Base-by-base conservation (phyloP, 1,140 invertebrate species). In the Drosophila arawakana region DNA sequence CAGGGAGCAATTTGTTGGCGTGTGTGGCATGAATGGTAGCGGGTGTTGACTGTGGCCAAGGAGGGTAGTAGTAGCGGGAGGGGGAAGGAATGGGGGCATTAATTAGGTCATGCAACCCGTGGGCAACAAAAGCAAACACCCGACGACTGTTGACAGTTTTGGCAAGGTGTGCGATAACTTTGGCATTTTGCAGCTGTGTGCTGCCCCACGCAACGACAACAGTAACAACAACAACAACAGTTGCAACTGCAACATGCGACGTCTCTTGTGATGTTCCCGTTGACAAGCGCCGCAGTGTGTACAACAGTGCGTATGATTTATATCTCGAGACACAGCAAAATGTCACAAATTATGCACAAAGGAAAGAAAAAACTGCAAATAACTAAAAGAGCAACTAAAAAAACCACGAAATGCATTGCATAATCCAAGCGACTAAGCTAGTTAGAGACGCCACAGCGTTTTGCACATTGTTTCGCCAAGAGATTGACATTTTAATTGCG, bases 401-500 rank as follows among this genome's bases (percentile, higher is more conserved):
- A 81, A 62, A 30, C 41, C 68, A 39, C 39, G 52, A 69, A 71
- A 72, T 80, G 66, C 63, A 82, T 86, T 75, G 73, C 67, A 75
- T 63, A 70, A 69, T 34, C 13, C 34, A 37, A 43, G 52, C 25
- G 34, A 57, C 7, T 39, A 7, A 39, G 10, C 49, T 44, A 41
- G 43, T 61, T 59, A 60, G 25, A 47, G 35, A 59, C 47, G 47
- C 47, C 39, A 55, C 41, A 54, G n/a, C 18, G 39, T 34, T 39
- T 52, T 54, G 57, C 52, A 68, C 80, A 83, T 83, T 75, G 77
- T 83, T 79, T 72, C 25, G 25, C 55, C 47, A 72, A 75, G 52
- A 77, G 80, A 78, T 67, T 88, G 83, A 88, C 83, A 83, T 86
- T 86, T 86, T 88, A 86, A 86, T 86, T 86, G 80, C 68, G 30